phyloP scores from a whole-genome alignment of 64 coral and sea anemone species.

The Montipora sp. region DNA sequence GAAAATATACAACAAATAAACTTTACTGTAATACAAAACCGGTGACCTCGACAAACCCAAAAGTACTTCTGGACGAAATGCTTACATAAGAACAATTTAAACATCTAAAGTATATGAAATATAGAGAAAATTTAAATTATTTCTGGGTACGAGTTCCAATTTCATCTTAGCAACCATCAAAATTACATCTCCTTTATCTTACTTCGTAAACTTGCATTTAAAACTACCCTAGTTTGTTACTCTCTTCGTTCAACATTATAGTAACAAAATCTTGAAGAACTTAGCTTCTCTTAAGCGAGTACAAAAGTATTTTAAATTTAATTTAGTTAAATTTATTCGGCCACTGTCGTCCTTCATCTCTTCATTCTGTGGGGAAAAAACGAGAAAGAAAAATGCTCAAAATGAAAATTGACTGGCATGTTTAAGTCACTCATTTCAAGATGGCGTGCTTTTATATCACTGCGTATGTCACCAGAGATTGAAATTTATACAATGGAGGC shows the following conservation, averaged over 20 bases:
- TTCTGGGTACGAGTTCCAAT: not conserved
- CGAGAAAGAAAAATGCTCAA: slow-evolving; percentile 14
- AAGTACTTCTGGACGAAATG: slow-evolving; percentile 15
- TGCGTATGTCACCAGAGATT: no score
- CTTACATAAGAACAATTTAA: slow-evolving; percentile 13
- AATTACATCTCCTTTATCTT: slow-evolving; percentile 20
- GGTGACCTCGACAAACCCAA: not conserved
- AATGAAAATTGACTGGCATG: not conserved
- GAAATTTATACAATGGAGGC: no score
- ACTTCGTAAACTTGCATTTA: not conserved
- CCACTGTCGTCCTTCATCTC: slow-evolving; percentile 10
- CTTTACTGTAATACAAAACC: slow-evolving; percentile 6
- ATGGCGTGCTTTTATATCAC: not conserved
- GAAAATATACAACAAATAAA: not conserved
- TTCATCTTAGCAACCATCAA: not conserved
- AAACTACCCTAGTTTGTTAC: slow-evolving; percentile 1
- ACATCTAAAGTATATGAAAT: slow-evolving; percentile 27
- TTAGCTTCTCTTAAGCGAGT: slow-evolving; percentile 23
- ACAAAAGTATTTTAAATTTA: slow-evolving; percentile 54
- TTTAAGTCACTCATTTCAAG: not conserved
- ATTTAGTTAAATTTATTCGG: slow-evolving; percentile 26
- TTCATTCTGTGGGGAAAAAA: slow-evolving; percentile 37
- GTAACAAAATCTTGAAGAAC: not conserved
- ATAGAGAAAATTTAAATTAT: slow-evolving; percentile 8
- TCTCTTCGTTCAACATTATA: not conserved